Conservation (phyloP, 37 sponge, comb jelly and placozoan genomes). For the Crambe crambe region DNA sequence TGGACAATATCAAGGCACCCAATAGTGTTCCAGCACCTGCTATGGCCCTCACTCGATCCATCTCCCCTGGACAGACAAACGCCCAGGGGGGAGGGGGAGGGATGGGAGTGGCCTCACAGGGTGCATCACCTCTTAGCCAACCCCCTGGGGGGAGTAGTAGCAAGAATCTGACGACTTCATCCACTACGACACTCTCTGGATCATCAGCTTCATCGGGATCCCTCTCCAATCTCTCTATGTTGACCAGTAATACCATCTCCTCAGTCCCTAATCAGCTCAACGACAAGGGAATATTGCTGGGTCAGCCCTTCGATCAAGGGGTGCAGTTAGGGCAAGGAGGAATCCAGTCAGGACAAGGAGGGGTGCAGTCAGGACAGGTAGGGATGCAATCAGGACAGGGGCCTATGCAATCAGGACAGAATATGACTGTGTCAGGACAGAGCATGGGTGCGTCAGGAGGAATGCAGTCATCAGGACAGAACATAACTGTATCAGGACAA, state of each 20-base stretch:
- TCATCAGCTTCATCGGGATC: not conserved
- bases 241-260: not conserved
- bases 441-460: not conserved
- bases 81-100: not conserved
- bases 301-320: not conserved
- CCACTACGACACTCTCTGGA: not conserved
- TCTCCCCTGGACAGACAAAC: not conserved
- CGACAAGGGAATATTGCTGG: not conserved
- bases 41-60: not conserved
- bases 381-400: not conserved
- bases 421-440: not conserved
- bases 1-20: not conserved
- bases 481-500: too few relatives aligned
- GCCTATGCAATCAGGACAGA: not conserved
- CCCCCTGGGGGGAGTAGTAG: not conserved
- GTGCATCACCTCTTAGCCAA: not conserved
- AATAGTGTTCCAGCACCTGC: constrained; percentile 14
- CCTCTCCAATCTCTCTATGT: not conserved
- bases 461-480: not conserved
- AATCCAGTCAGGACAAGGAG: not conserved
- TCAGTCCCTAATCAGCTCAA: not conserved
- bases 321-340: not conserved
- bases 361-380: too few relatives aligned
- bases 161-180: not conserved
- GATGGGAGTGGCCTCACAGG: not conserved